Percentiles rank a stretch among this genome's conserved stretches.
Conservation (phyloP, 2,888 invertebrate species). For the Zygaena filipendulae region DNA sequence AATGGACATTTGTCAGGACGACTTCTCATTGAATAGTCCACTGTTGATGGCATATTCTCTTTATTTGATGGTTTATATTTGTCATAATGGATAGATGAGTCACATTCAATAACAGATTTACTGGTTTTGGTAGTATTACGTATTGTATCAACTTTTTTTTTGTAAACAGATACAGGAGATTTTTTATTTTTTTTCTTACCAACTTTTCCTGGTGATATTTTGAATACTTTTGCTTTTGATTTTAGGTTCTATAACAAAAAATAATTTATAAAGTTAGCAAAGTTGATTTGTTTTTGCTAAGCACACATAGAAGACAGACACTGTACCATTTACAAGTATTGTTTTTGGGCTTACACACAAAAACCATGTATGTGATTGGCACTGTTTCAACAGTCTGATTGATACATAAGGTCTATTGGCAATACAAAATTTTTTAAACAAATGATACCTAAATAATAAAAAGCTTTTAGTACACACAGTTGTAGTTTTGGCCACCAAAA, state of each 20-base stretch:
- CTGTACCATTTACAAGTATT: too few species aligned
- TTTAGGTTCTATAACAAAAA: conserved; percentile 40
- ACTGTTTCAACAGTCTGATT: too few species aligned
- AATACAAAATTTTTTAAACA: too few species aligned
- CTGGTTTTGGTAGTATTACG: conserved; percentile 37
- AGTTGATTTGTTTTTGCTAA: too few species aligned
- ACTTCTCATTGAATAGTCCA: conserved; percentile 28
- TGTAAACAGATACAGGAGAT: conserved; percentile 44
- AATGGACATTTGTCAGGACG: conserved; percentile 40
- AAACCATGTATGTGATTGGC: too few species aligned
- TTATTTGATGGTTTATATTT: conserved; percentile 29
- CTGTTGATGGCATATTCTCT: conserved; percentile 31
- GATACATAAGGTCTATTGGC: too few species aligned
- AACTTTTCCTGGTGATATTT: conserved; percentile 50
- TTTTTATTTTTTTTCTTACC: conserved; percentile 43
- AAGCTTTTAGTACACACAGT: too few species aligned
- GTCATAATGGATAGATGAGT: conserved; percentile 29
- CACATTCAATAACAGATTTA: conserved; percentile 30
- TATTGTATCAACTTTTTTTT: conserved; percentile 41
- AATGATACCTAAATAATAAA: too few species aligned
- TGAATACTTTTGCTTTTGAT: conserved; percentile 36
- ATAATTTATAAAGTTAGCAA: conserved; percentile 1
- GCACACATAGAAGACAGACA: too few species aligned
- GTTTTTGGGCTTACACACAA: too few species aligned
- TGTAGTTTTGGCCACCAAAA: too few species aligned